These are phyloP conservation scores for Vultur gryphus DNA, from an alignment of 2,797 vertebrate species.

Conservation along the genomic window DNA sequence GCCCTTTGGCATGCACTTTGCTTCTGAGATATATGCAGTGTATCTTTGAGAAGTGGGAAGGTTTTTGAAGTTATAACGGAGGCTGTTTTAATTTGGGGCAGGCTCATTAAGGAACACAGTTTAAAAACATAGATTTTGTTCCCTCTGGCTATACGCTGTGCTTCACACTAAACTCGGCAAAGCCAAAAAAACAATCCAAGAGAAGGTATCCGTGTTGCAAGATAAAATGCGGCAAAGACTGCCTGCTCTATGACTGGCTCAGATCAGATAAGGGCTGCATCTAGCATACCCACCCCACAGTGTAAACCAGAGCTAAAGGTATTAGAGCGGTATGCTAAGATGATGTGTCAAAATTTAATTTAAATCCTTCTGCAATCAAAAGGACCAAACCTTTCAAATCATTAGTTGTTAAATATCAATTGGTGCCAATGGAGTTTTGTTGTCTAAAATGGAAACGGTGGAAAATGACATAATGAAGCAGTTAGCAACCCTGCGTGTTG, in stretches of 20 bases:
- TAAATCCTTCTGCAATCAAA: neutral
- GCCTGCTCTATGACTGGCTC: neutral
- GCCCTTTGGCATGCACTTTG: conserved; percentile 54
- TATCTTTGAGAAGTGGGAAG: conserved; percentile 3
- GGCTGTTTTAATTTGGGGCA: conserved; percentile 51
- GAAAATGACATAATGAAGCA: neutral
- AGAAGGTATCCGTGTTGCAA: conserved; percentile 3
- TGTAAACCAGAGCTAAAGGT: neutral
- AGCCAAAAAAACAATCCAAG: neutral
- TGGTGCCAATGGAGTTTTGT: neutral
- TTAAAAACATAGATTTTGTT: conserved; percentile 46
- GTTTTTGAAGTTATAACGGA: conserved; percentile 38
- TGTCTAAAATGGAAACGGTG: neutral
- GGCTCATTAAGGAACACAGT: conserved; percentile 9
- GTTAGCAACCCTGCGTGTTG: rapidly evolving
- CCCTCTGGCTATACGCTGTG: neutral
- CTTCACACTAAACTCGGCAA: conserved; percentile 8
- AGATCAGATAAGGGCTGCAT: neutral
- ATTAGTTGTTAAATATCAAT: neutral
- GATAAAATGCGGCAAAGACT: conserved; percentile 3
- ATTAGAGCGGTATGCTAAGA: neutral
- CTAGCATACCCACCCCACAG: rapidly evolving
- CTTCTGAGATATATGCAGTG: conserved; percentile 12
- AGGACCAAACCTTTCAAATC: neutral
- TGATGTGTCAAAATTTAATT: neutral